Base-by-base conservation (phyloP, 2,797 vertebrate species). In the Halcyon leucocephala region DNA sequence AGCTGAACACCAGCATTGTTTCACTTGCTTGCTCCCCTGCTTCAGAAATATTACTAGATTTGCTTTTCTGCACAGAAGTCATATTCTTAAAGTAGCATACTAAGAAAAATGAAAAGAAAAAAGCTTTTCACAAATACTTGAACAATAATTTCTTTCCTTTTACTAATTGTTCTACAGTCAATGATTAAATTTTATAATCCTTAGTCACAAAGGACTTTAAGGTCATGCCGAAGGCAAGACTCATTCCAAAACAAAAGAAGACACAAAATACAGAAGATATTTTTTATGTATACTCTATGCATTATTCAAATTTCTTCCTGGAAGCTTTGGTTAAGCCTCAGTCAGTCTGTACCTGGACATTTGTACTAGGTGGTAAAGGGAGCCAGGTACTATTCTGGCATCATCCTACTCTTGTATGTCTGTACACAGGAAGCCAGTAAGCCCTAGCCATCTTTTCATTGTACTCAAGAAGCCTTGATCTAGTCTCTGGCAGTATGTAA, bases 131-230 rank as follows among this genome's bases (percentile, higher is more conserved):
- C 76, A 69, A 90, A 66, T 61, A 60, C 19, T 72, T 55, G 14
- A 64, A 69, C 20, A 95, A 46, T 42, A 11, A 21, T 87, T 81
- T 83, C 9, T 82, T 79, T 84, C 35, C 49, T 71, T 89, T 83
- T 81, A 78, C 22, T 85, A 90, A 88, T 90, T 95, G 25, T 39
- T 81, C 11, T 69, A 42, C 15, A 72, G 73, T 65, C 80, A 74
- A 57, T 88, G 49, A 39, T 66, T 69, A 86, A 57, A 88, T 78
- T 90, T 94, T 81, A 81, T 49, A 67, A 21, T 44, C 33, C 41
- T 71, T 78, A 86, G 51, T 93, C 76, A 87, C 81, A 93, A 90
- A 92, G 66, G 41, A 92, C 37, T 86, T 90, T 37, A 71, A 72
- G 37, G 54, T 89, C 51, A 65, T 42, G 73, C 80, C 83, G 25